Base-by-base conservation (phyloP, 2,113 vertebrate genomes). In the Grantiella picta region DNA sequence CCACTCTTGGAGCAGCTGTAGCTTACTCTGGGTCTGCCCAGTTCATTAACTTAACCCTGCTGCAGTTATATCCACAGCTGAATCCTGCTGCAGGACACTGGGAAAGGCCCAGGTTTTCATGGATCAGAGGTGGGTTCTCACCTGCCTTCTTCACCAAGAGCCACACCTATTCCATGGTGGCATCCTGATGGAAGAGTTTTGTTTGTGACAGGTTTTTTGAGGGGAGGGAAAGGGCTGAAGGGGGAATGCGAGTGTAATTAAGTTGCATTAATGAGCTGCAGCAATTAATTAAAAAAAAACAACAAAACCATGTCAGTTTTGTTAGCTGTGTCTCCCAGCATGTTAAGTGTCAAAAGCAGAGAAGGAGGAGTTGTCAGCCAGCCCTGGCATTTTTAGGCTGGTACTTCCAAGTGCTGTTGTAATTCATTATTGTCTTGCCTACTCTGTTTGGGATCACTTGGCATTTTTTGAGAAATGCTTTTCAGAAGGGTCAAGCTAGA, bases 211-310 rank as follows among this genome's bases (percentile, higher is more conserved):
- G 40, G 49, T n/a, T 53, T 35, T 88, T 49, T 21, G 47, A 86
- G 28, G 64, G 82, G 79, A 86, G 36, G 83, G 61, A 82, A 35
- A 36, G 65, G 65, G 44, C n/a, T 64, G 60, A 59, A 31, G n/a
- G 35, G 42, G 75, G 13, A 60, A 81, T 56, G 18, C 7, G 4
- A 83, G 10, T 81, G 49, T 95, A 92, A 96, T 92, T 86, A 84
- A 86, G 50, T 96, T 86, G 82, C 80, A 95, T 95, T 90, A 89
- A 92, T 69, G 38, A 92, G 86, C 82, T 94, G 70, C 82, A 92
- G 82, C 64, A 93, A 92, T 81, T 94, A 90, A 95, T 88, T 92
- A 87, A 83, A 84, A 56, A 42, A 29, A 52, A 11, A 3, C 33
- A 71, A 65, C 13, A 86, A 47, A 25, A 1, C 70, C 81, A 25